Evolutionary conservation across 2,113 vertebrate genomes (phyloP), one percentile per base, ranked within the genome.

Genomic region (Campylorhamphus procurvoides): DNA sequence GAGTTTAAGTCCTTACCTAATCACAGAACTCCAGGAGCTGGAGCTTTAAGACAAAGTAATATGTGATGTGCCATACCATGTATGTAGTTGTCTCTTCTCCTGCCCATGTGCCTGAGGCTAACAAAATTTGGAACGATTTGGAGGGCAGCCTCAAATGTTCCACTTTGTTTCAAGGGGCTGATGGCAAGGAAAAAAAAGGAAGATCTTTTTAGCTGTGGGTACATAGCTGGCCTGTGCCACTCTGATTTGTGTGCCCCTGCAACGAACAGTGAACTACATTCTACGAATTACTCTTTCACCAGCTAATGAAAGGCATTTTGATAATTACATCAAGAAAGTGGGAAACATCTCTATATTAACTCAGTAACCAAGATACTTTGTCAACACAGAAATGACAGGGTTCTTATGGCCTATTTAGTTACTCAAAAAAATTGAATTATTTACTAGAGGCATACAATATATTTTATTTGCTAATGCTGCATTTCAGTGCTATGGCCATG

Each of bases 261-360:
- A 4, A 25, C 7, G 7, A 79, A 46, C 31, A 56, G 50, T 3
- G 1, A 83, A 31, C 33, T 13, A 39, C 58, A 11, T 31, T 31
- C 24, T 52, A 52, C 86, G 83, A 95, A 77, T 95, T 88, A 72
- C 1, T 40, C 50, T 89, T 68, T 83, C 53, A 66, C 55, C 37
- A 66, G 53, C 66, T 92, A 77, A 84, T 75, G 75, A 90, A 84
- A 96, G 73, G 80, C 79, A 93, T 68, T 96, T 84, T 82, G 69
- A 74, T 85, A 74, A 93, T 73, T 74, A 81, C 28, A 5, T 91
- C 88, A 83, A 86, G 44, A 71, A 50, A 60, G 79, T 94, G 72
- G 59, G 92, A 97, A 90, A 84, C 58, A 87, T 75, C 77, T 87
- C 84, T 87, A 52, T 87, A 88, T 92, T 87, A 97, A 96, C 93